phyloP scores from a whole-genome alignment of 2,797 vertebrate species.

The Champsocephalus gunnari region DNA sequence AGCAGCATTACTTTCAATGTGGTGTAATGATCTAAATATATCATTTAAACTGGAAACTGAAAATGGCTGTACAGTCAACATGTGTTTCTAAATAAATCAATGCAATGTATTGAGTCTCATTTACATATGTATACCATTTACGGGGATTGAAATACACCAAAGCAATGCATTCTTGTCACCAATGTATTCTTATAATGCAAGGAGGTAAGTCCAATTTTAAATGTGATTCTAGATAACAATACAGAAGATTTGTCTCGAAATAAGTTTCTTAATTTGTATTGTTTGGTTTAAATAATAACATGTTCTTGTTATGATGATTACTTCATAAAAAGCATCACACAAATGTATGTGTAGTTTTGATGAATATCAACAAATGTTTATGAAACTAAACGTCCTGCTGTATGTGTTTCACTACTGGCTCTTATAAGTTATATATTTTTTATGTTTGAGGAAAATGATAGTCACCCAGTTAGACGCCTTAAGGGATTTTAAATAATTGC shows the following conservation, averaged over 20 bases:
- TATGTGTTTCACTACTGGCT: neutral
- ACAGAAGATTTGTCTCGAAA: neutral
- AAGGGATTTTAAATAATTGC: neutral
- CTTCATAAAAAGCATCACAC: no score
- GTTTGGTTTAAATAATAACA: neutral
- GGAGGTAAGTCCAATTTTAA: neutral
- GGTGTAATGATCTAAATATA: constrained; percentile 39
- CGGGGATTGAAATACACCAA: neutral
- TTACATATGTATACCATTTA: neutral
- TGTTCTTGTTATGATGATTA: no score
- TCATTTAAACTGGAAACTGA: constrained; percentile 62
- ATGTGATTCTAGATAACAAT: neutral
- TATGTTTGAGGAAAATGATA: neutral
- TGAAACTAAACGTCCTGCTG: neutral
- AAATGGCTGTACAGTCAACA: constrained; percentile 40
- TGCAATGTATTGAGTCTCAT: constrained; percentile 36
- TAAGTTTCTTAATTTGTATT: neutral
- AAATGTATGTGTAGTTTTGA: no score
- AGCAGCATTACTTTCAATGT: constrained; percentile 35
- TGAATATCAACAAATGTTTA: neutral
- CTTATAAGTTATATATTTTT: neutral
- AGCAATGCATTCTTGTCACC: neutral
- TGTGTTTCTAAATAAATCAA: constrained; percentile 71
- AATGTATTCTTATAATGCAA: neutral
- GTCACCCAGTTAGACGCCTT: neutral